phyloP scores from a whole-genome alignment of 2,888 invertebrate species.

The Diarsia brunnea region DNA sequence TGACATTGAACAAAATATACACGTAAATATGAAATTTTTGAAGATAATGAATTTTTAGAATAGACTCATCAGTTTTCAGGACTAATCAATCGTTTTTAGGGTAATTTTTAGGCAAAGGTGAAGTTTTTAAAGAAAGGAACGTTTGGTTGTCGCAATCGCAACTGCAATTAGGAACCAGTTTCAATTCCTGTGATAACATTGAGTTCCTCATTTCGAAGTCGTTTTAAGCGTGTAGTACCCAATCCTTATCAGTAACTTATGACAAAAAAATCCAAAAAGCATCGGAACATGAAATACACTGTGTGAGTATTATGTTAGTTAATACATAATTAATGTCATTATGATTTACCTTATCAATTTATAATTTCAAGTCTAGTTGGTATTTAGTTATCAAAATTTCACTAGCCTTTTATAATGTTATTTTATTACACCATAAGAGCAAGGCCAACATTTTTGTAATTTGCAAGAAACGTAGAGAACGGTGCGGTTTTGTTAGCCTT shows the following conservation, averaged over 20 bases:
- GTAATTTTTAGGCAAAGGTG: neutral
- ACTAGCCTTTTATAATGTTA: constrained; percentile 90
- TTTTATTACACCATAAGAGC: constrained; percentile 86
- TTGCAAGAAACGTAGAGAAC: constrained; percentile 71
- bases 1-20: constrained; percentile 2
- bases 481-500: constrained; percentile 70
- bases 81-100: neutral
- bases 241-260: constrained; percentile 53
- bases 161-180: constrained; percentile 15
- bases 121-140: neutral
- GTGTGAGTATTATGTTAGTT: constrained; percentile 62
- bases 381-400: constrained; percentile 90
- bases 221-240: constrained; percentile 51
- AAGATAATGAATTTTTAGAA: neutral
- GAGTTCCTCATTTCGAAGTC: constrained; percentile 50
- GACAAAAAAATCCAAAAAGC: constrained; percentile 60
- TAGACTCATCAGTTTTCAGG: neutral
- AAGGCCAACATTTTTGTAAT: constrained; percentile 85
- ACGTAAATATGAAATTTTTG: neutral
- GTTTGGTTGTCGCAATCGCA: constrained; percentile 4
- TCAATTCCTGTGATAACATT: constrained; percentile 52
- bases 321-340: constrained; percentile 71
- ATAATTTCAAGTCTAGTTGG: constrained; percentile 87
- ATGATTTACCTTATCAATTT: constrained; percentile 83
- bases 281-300: constrained; percentile 50